Evolutionary conservation across 1,140 invertebrate species (phyloP), one percentile per base, ranked within the genome.

Genomic region (Solenopsis invicta): DNA sequence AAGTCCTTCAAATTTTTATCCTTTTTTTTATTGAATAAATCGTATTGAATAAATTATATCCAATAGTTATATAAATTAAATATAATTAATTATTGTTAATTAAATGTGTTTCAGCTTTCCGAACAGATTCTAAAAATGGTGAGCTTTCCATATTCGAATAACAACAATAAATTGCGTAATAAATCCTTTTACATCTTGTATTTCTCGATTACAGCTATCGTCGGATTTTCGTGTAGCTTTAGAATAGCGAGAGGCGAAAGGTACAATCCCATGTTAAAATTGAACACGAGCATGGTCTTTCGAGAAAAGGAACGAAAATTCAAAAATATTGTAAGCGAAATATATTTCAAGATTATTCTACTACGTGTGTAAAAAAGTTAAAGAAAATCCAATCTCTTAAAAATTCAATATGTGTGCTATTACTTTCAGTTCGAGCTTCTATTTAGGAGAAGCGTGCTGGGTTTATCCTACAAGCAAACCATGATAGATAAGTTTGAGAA

Each of bases 401-500:
- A 71, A 18, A 74, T 92, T 64, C 67, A 75, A 21, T 66, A 61
- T 81, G 69, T 41, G 0, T 41, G 5, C 8, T 69, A 37, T 62
- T 74, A 10, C 66, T 94, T 94, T 71, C 85, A 96, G 96, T 94
- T 95, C 54, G 95, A 95, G 29, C 82, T 94, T 9, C 71, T 95
- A 16, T 94, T 95, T 62, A 92, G 92, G 82, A 93, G 91, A 92
- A 97, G 96, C 94, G 91, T 96, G 1, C 91, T 98, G 66, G 96
- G 96, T 41, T 95, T 96, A 59, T 96, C 97, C 18, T 96, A 97
- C 81, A 96, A 97, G 48, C 96, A 96, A 18, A 96, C 96, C 13
- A 93, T 96, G 13, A 96, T 98, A 86, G 96, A 97, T 48, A 96
- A 96, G 92, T 97, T 98, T 92, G 96, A 97, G 29, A 97, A 97